A percentile compares a stretch with the other conserved stretches of the same genome.
These are phyloP conservation scores for Xenops minutus DNA, from an alignment of 2,797 vertebrate genomes.

Conservation along the genomic window DNA sequence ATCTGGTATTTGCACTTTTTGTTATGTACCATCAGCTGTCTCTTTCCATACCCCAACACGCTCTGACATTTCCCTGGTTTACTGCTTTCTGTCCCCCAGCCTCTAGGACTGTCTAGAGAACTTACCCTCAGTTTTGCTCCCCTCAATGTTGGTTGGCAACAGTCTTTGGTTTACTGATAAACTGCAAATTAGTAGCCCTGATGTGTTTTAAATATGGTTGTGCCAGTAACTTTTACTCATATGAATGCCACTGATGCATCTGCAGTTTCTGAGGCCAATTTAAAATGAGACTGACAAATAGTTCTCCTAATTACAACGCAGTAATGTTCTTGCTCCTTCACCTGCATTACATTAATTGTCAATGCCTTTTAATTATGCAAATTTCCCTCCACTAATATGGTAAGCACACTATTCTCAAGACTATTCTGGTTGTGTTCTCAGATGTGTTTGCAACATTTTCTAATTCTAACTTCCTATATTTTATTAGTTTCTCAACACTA, in stretches of 20 bases:
- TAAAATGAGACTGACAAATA: neutral
- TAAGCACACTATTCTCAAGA: neutral
- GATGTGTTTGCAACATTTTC: neutral
- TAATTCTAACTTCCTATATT: neutral
- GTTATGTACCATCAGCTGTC: neutral
- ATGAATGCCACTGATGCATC: neutral
- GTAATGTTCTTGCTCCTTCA: neutral
- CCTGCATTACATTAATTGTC: neutral
- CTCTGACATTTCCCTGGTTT: neutral
- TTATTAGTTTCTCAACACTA: neutral
- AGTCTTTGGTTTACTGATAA: neutral
- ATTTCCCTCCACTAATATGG: neutral
- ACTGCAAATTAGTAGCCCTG: neutral
- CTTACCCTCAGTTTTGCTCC: neutral
- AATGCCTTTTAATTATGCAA: constrained; percentile 37
- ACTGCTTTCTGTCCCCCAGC: neutral
- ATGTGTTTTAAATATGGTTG: neutral
- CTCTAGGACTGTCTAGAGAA: neutral
- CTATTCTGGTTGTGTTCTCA: constrained; percentile 2
- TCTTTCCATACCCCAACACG: neutral
- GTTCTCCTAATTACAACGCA: neutral
- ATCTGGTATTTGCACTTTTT: neutral
- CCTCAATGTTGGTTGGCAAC: neutral
- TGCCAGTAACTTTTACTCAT: neutral
- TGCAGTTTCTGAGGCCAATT: neutral